These are phyloP conservation scores for Pygmarrhopalites habei DNA, from an alignment of 1,140 invertebrate species.

Conservation along the genomic window DNA sequence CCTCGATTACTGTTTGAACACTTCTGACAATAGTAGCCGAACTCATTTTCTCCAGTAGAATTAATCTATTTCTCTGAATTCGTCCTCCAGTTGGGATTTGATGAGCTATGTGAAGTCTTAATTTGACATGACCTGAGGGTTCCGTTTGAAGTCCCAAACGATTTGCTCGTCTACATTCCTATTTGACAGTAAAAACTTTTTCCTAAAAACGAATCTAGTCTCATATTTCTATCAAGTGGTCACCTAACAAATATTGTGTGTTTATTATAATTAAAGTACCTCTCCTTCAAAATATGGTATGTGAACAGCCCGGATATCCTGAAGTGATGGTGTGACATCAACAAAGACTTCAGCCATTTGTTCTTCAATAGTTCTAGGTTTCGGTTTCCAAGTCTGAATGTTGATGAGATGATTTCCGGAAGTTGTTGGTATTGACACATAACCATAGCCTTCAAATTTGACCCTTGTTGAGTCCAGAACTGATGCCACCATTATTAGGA, in stretches of 20 bases:
- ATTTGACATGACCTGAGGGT: conserved; percentile 18
- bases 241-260: too few species aligned
- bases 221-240: too few species aligned
- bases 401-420: conserved; percentile 21
- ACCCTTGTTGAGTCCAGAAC: conserved; percentile 15
- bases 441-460: conserved; percentile 28
- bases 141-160: conserved; percentile 27
- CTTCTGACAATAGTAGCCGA: conserved; percentile 24
- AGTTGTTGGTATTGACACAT: conserved; percentile 14
- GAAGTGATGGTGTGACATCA: conserved; percentile 23
- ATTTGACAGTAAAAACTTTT: too few species aligned
- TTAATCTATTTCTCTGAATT: conserved; percentile 11
- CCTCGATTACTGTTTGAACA: conserved; percentile 34
- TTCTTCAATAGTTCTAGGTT: conserved; percentile 14
- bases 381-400: conserved; percentile 29
- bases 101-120: conserved; percentile 27
- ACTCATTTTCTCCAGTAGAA: conserved; percentile 32
- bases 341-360: conserved; percentile 27
- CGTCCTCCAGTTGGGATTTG: not conserved
- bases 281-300: conserved; percentile 17
- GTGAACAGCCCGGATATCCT: conserved; percentile 26
- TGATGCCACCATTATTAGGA: conserved; percentile 25
- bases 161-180: conserved; percentile 24
- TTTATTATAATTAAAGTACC: too few species aligned
- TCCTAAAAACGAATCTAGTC: too few species aligned